Percentiles rank a stretch among this genome's conserved stretches.
Evolutionary conservation across 2,113 vertebrate genomes (phyloP).

Genomic region (Thunnus thynnus): DNA sequence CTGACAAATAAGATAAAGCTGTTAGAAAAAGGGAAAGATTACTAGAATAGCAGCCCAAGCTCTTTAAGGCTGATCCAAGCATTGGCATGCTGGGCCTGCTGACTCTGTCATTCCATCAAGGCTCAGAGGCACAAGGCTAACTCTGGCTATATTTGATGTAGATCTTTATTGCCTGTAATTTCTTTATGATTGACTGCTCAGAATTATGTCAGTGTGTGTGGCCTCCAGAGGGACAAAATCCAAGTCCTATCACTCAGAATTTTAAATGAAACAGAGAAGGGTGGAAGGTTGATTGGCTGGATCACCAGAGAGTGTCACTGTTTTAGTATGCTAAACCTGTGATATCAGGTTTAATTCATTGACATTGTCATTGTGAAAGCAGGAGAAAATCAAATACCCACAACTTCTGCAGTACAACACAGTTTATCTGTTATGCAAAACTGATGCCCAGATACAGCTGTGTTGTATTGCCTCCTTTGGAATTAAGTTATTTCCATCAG

Average conservation of each 20-base stretch:
- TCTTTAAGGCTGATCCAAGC: constrained; percentile 5
- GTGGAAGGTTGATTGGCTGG: background rate
- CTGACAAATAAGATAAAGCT: constrained; percentile 33
- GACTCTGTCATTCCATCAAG: constrained; percentile 17
- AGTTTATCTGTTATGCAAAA: constrained; percentile 1
- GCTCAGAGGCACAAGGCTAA: constrained; percentile 18
- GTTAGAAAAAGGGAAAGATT: constrained; percentile 9
- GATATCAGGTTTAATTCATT: background rate
- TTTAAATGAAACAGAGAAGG: constrained; percentile 3
- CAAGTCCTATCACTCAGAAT: background rate
- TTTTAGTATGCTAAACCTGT: background rate
- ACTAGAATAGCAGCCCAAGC: background rate
- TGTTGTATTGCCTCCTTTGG: constrained; percentile 2
- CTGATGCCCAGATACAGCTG: background rate
- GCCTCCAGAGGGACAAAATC: constrained; percentile 4
- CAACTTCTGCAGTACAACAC: background rate
- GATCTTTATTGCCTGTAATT: constrained; percentile 37
- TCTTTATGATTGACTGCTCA: constrained; percentile 48
- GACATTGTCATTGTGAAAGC: background rate
- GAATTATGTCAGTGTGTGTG: constrained; percentile 52
- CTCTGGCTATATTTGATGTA: background rate
- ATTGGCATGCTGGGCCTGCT: background rate
- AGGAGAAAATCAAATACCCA: background rate
- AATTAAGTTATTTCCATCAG: constrained; percentile 4
- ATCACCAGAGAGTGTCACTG: background rate